These are phyloP conservation scores for Thinocorus orbignyianus DNA, from an alignment of 2,113 vertebrate genomes.

Conservation along the genomic window DNA sequence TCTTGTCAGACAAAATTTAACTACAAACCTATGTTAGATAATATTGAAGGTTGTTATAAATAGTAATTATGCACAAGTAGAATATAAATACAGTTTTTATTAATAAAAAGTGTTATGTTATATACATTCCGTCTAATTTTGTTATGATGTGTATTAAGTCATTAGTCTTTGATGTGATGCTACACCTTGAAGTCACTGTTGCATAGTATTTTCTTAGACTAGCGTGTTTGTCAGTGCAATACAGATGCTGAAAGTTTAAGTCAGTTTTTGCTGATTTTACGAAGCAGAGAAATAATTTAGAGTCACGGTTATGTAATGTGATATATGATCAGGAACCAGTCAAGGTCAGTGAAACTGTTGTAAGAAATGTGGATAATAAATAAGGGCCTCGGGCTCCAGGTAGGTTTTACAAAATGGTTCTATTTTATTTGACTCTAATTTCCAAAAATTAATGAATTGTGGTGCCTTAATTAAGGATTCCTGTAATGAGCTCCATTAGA, in stretches of 20 bases:
- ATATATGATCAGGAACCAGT: conserved; percentile 5
- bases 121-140: not conserved
- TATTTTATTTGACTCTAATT: not conserved
- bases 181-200: not conserved
- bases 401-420: not conserved
- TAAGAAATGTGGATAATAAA: not conserved
- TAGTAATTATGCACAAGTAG: not conserved
- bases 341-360: conserved; percentile 7
- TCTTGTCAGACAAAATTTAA: not conserved
- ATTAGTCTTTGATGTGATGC: not conserved
- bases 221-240: not conserved
- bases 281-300: conserved; percentile 17
- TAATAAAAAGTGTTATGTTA: not conserved
- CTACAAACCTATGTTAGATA: not conserved
- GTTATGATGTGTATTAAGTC: not conserved
- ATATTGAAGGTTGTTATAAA: not conserved
- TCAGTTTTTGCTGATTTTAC: conserved; percentile 6
- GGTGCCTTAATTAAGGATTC: not conserved
- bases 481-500: not conserved
- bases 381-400: not conserved
- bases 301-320: conserved; percentile 53
- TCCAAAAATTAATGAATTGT: not conserved
- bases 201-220: not conserved
- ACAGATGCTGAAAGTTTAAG: not conserved
- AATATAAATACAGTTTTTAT: not conserved